Base-by-base conservation (phyloP, 2,797 vertebrate species). In the Crypturellus tataupa region DNA sequence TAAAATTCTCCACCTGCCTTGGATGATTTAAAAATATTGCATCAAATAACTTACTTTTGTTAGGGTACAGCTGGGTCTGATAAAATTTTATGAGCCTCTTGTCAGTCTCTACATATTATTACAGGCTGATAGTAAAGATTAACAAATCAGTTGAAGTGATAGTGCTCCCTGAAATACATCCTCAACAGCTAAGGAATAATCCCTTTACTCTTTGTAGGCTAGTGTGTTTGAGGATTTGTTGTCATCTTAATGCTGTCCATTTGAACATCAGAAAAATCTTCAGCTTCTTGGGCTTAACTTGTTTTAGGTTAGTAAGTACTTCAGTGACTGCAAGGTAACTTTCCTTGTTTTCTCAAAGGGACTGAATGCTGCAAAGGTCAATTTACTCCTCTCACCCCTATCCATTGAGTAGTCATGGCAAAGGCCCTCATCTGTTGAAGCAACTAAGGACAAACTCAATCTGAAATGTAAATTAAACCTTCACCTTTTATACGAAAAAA, bases 1-100 rank as follows among this genome's bases (percentile, higher is more conserved):
- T 72, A 9, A 33, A 68, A 58, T 70, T 92, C 19, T 79, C 25
- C 73, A 29, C 39, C 81, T 80, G 60, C 35, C 53, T 80, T 81
- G 37, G 40, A 75, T 59, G 29, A 15, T 20, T 93, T 76, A 55
- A 71, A 72, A 80, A 53, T 35, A 16, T 67, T 94, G 86, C 23
- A 47, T 25, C 63, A 71, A 80, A 68, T 9, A 70, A 37, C n/a
- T 39, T 42, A 25, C 4, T 40, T 12, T 39, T 58, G 82, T 87
- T 47, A 65, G 42, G 64, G 35, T 78, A 21, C 35, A 75, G 8
- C 25, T 47, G 40, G 29, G 31, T 56, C 58, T 15, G 59, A 70
- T 91, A 85, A 82, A 90, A 89, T 76, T 89, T 65, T 35, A 39
- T 62, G 39, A 82, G 49, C 24, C 90, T 69, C 63, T 84, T 84